phyloP scores from a whole-genome alignment of 2,888 invertebrate species.

The Mesorhabditis sp. region DNA sequence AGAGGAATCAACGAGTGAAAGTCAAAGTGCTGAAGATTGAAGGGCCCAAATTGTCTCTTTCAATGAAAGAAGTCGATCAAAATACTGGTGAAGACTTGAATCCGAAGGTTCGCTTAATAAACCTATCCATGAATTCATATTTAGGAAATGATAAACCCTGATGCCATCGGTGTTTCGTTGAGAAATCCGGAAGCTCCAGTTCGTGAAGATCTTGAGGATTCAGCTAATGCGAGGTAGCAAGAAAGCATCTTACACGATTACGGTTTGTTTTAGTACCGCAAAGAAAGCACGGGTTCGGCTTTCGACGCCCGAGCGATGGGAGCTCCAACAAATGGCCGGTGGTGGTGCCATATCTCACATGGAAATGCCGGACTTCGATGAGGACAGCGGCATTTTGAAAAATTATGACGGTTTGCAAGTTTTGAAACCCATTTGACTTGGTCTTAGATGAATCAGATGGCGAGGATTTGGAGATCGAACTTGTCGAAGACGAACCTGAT shows the following conservation, averaged over 20 bases:
- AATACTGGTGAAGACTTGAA: slow-evolving; percentile 88
- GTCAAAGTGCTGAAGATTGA: slow-evolving; percentile 83
- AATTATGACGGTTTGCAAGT: slow-evolving; percentile 43
- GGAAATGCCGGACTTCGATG: slow-evolving; percentile 94
- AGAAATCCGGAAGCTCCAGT: slow-evolving; percentile 39
- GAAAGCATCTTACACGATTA: not conserved
- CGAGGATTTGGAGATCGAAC: slow-evolving; percentile 94
- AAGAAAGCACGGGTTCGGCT: slow-evolving; percentile 68
- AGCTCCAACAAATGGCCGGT: slow-evolving; percentile 90
- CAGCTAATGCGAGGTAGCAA: slow-evolving; percentile 20
- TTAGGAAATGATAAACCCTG: slow-evolving; percentile 31
- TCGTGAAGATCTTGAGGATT: not conserved
- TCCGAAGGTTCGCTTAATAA: slow-evolving; percentile 63
- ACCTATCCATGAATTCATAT: not conserved
- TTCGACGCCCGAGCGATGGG: slow-evolving; percentile 92
- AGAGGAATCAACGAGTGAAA: slow-evolving; percentile 73
- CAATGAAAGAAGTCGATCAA: slow-evolving; percentile 78
- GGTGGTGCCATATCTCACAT: slow-evolving; percentile 73
- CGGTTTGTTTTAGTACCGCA: slow-evolving; percentile 11
- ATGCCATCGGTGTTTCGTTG: slow-evolving; percentile 40
- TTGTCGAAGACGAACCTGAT: slow-evolving; percentile 96
- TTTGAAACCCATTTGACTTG: slow-evolving; percentile 6
- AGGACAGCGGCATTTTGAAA: slow-evolving; percentile 80
- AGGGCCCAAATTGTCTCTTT: slow-evolving; percentile 82
- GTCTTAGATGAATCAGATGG: slow-evolving; percentile 67